Conservation (phyloP, 2,888 invertebrate species). For the Meandrusa payeni region DNA sequence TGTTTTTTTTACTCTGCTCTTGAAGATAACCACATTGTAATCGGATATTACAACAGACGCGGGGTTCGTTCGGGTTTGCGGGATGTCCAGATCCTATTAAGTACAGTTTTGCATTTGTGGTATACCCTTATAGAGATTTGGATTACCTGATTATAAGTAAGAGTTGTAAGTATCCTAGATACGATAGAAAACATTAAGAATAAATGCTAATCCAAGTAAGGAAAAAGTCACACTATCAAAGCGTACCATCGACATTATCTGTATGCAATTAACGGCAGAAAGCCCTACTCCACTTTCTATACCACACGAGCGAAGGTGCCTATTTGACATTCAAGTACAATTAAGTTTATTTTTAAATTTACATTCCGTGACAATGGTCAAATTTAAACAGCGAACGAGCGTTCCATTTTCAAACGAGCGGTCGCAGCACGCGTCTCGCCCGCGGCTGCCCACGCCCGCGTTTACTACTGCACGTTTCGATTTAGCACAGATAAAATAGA, state of each 20-base stretch:
- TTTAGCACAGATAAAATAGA: slow-evolving; percentile 21
- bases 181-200: too few species aligned
- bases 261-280: not conserved
- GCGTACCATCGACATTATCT: slow-evolving; percentile 1
- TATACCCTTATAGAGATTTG: too few species aligned
- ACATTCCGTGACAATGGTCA: slow-evolving; percentile 57
- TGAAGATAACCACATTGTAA: too few species aligned
- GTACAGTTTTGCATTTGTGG: too few species aligned
- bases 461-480: slow-evolving; percentile 18
- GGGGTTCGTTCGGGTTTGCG: too few species aligned
- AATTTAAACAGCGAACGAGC: slow-evolving; percentile 50
- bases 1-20: too few species aligned
- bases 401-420: slow-evolving; percentile 51
- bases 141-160: too few species aligned
- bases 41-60: too few species aligned
- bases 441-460: slow-evolving; percentile 20
- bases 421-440: slow-evolving; percentile 23
- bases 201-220: not conserved
- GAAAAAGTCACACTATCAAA: not conserved
- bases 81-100: too few species aligned
- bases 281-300: slow-evolving; percentile 24
- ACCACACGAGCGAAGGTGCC: slow-evolving; percentile 8
- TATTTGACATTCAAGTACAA: slow-evolving; percentile 21
- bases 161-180: too few species aligned
- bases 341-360: slow-evolving; percentile 27